Base-by-base conservation (phyloP, 2,797 vertebrate species). In the Pogoniulus pusillus region DNA sequence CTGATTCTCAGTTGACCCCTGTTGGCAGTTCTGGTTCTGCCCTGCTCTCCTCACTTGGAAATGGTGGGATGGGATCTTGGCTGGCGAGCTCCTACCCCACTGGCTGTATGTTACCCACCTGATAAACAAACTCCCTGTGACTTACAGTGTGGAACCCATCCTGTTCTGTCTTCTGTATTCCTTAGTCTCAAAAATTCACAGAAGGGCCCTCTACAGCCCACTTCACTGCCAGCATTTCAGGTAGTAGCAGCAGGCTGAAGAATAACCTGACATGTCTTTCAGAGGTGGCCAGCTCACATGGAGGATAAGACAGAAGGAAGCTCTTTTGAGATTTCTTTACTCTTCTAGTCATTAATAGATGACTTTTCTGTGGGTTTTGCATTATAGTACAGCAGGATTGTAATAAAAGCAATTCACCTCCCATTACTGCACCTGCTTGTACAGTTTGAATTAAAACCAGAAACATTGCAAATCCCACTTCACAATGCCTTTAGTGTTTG, bases 401-500 rank as follows among this genome's bases (percentile, higher is more conserved):
- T 97, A 96, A 96, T 96, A 93, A 96, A 96, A 97, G 96, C 96
- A 97, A 97, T 97, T 97, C 97, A 97, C 97, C 96, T 98, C 96
- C 88, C 91, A 95, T 97, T 97, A 96, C 97, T 97, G 98, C 98
- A 98, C 98, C 98, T 99, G 98, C 98, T 98, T 97, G 98, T 98
- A 98, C 97, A 96, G 97, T 98, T 98, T 97, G 98, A 98, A 98
- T 98, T 98, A 98, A 98, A 98, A 98, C 97, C 98, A 98, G 93
- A 98, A 98, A 98, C 98, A 98, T 98, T 97, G 98, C 97, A 98
- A 98, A 98, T 98, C 98, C 98, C 97, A 91, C 98, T 98, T 97
- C 98, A 98, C 98, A 98, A 98, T 98, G 98, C 98, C 98, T 97
- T 98, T 97, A 97, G 96, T 90, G 95, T 96, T 87, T 14, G 9